Evolutionary conservation across 2,888 invertebrate species (phyloP).

Genomic region (Sussaba pulchella): DNA sequence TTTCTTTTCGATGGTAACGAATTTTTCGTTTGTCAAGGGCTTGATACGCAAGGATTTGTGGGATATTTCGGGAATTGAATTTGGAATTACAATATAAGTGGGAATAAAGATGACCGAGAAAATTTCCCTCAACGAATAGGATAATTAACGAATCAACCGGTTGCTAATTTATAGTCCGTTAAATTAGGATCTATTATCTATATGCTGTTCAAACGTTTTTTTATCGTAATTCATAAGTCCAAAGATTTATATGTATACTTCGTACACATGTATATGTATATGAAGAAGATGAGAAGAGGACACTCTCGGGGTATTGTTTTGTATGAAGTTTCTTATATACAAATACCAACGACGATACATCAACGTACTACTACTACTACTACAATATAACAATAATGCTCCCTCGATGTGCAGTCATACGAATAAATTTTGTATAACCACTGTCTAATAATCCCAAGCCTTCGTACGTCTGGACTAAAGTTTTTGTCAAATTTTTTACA

Average conservation of each 20-base stretch:
- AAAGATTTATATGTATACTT: constrained; percentile 57
- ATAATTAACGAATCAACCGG: neutral
- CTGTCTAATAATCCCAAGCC: constrained; percentile 48
- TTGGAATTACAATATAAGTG: neutral
- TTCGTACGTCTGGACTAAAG: constrained; percentile 20
- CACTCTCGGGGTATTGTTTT: constrained; percentile 58
- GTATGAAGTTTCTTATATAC: constrained; percentile 56
- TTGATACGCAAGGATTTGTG: constrained; percentile 45
- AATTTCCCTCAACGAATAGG: constrained; percentile 4
- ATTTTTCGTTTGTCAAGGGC: no score
- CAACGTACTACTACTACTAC: constrained; percentile 41
- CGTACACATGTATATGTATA: constrained; percentile 43
- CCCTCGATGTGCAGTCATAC: constrained; percentile 65
- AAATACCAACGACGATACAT: constrained; percentile 45
- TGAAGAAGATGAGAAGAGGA: constrained; percentile 16
- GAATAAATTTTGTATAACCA: constrained; percentile 72
- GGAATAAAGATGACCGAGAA: neutral
- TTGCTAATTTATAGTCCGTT: constrained; percentile 55
- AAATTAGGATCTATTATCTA: constrained; percentile 30
- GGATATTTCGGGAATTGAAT: no score
- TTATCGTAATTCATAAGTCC: constrained; percentile 59
- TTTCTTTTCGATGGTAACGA: no score
- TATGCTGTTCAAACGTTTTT: constrained; percentile 44
- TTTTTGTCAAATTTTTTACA: no score
- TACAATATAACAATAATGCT: constrained; percentile 61